Evolutionary conservation across 2,797 vertebrate genomes (phyloP), one percentile per base, ranked within the genome.

Genomic region (Enoplosus armatus): DNA sequence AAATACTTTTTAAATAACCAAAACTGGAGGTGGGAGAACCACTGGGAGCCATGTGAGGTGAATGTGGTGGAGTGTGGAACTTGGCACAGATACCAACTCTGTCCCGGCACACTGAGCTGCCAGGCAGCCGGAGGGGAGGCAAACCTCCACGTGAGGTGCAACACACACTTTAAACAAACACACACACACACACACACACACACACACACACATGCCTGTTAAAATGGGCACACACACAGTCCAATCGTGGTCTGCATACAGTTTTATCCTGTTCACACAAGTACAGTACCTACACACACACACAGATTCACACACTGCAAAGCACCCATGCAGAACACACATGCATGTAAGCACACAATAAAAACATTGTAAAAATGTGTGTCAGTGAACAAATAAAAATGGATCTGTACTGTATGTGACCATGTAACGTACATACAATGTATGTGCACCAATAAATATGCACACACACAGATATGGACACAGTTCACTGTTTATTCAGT

Each of bases 1-100:
- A 83, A 87, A 80, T 33, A 47, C 41, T 74, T 85, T 84, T 85
- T 68, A 77, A 87, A 89, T 82, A 87, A 84, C 77, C 64, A 72
- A 84, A 89, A 76, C 80, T 87, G 87, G 75, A 78, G 79, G 86
- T 84, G 75, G 79, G 54, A 86, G 79, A 85, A 51, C 68, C n/a
- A 75, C 72, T 55, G 54, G 66, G 82, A 87, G 86, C 62, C 75
- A 68, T 89, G 86, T 85, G 90, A 89, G 84, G 85, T 78, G 85
- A 87, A 69, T 66, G 81, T 80, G 80, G 71, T 76, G 75, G 72
- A 84, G 85, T 82, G 81, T 84, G 80, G 80, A 91, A 79, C 83
- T 91, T 91, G 89, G 90, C 89, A 79, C 33, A 0, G 31, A 50
- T 48, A 41, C 66, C 53, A 35, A 56, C 45, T 73, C 45, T 58